Conservation (phyloP, 1,140 invertebrate species). For the Chlorops oryzae region DNA sequence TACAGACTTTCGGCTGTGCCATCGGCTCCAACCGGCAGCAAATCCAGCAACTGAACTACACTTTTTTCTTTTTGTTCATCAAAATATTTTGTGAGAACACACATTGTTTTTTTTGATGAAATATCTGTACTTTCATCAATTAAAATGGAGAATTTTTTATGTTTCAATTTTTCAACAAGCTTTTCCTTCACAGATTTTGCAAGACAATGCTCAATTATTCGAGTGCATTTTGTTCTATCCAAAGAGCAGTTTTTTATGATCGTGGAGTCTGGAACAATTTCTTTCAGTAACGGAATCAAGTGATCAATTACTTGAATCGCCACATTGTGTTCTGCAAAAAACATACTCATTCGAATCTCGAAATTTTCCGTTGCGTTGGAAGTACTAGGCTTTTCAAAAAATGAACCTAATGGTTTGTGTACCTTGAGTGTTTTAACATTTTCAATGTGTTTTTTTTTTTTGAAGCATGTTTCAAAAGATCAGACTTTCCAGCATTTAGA, state of each 20-base stretch:
- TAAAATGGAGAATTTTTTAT: too few species aligned
- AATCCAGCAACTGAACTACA: background rate
- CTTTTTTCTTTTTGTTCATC: background rate
- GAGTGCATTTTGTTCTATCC: too few species aligned
- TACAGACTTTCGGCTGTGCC: background rate
- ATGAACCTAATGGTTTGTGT: background rate
- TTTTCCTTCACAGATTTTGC: too few species aligned
- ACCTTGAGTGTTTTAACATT: background rate
- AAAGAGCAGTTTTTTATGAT: too few species aligned
- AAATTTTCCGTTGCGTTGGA: too few species aligned
- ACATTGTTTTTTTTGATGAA: background rate
- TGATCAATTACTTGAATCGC: background rate
- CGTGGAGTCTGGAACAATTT: background rate
- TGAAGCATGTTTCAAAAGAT: background rate
- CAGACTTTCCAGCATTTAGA: background rate
- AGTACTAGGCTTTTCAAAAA: too few species aligned
- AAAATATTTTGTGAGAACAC: background rate
- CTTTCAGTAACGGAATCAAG: background rate
- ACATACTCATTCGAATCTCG: too few species aligned
- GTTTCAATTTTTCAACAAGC: too few species aligned
- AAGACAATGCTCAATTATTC: too few species aligned
- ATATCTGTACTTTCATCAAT: too few species aligned
- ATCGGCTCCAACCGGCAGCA: background rate
- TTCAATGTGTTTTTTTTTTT: background rate
- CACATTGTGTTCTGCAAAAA: background rate